Conservation (phyloP, 2,888 invertebrate species). For the Strigamia maritima region DNA sequence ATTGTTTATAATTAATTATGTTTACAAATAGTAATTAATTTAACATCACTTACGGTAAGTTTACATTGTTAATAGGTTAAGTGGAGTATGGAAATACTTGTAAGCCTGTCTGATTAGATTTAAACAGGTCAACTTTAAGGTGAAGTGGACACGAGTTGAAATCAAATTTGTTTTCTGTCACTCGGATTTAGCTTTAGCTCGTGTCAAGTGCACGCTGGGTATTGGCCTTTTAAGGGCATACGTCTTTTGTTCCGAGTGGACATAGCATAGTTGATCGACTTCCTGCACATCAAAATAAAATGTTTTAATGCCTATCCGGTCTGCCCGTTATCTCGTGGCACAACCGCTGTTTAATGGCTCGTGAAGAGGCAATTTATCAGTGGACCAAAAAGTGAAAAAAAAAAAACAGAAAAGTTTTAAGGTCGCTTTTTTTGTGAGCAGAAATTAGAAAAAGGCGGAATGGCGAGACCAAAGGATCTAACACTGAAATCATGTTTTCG, state of each 20-base stretch:
- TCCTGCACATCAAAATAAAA: conserved; percentile 18
- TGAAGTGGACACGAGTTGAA: conserved; percentile 19
- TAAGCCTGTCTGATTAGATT: background rate
- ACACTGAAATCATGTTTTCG: background rate
- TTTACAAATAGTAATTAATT: background rate
- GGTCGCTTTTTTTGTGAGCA: background rate
- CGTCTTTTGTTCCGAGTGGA: conserved; percentile 19
- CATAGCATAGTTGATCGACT: background rate
- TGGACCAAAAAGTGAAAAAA: background rate
- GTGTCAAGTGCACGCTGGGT: conserved; percentile 16
- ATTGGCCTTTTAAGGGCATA: conserved; percentile 7
- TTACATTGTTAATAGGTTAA: background rate
- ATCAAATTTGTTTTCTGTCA: conserved; percentile 23
- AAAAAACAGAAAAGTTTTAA: background rate
- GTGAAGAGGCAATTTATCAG: background rate
- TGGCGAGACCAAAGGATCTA: background rate
- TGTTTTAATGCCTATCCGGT: background rate
- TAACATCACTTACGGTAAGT: background rate
- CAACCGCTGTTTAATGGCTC: background rate
- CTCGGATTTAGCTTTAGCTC: conserved; percentile 5
- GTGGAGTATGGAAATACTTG: background rate
- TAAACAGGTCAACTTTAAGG: conserved; percentile 15
- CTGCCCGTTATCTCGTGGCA: background rate
- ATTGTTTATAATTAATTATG: too few species aligned
- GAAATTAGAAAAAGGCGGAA: background rate